Percentiles rank a stretch among this genome's conserved stretches.
phyloP scores from a whole-genome alignment of 2,797 vertebrate genomes.

The Rhinella marina region DNA sequence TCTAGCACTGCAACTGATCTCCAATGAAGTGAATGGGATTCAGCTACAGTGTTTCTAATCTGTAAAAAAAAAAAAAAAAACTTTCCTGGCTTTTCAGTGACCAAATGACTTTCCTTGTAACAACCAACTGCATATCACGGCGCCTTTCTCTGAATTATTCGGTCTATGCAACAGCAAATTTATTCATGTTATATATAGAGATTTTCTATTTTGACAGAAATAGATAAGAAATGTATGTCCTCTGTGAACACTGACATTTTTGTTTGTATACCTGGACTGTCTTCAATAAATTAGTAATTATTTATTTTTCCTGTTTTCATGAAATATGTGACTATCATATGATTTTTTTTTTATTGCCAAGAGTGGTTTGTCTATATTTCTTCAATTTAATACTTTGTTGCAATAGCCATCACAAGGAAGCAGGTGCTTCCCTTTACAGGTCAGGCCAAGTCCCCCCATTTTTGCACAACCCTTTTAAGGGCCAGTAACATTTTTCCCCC shows the following conservation, averaged over 20 bases:
- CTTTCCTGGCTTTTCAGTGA: no score
- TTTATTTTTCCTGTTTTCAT: constrained; percentile 12
- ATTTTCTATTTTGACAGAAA: neutral
- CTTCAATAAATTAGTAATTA: neutral
- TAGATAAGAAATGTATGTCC: neutral
- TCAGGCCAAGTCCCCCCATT: no score
- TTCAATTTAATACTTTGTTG: no score
- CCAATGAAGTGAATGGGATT: neutral
- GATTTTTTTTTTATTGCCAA: neutral
- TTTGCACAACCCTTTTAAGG: no score
- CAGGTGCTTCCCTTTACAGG: no score
- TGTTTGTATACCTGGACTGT: neutral
- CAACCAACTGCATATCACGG: neutral
- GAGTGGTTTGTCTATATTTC: neutral
- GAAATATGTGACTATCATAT: neutral
- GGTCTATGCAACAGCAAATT: neutral
- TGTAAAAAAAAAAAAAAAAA: neutral
- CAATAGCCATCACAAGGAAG: no score
- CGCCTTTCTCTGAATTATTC: neutral
- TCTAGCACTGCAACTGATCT: neutral
- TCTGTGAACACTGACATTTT: neutral
- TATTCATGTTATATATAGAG: neutral
- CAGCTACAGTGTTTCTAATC: neutral
- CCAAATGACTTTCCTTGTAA: neutral
- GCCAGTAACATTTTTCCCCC: no score